phyloP scores from a whole-genome alignment of 2,888 invertebrate genomes.

The Polylopha cassiicola region DNA sequence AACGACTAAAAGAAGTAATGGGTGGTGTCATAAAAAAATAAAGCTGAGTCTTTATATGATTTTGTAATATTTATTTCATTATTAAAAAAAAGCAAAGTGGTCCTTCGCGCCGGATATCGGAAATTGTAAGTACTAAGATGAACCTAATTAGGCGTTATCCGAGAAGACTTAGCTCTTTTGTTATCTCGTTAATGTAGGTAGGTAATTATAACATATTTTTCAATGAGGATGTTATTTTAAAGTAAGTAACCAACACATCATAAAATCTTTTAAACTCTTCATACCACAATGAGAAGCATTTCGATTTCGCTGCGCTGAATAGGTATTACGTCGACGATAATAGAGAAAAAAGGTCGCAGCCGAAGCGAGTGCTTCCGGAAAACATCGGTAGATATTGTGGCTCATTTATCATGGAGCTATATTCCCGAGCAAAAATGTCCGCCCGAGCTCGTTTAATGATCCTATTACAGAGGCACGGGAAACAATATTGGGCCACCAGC shows the following conservation, averaged over 20 bases:
- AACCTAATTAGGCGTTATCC: too few species aligned
- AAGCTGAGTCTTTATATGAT: too few species aligned
- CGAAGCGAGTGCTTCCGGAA: slow-evolving; percentile 14
- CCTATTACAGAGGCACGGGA: slow-evolving; percentile 38
- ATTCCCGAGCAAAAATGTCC: slow-evolving; percentile 35
- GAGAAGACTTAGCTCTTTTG: too few species aligned
- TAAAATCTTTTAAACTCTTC: too few species aligned
- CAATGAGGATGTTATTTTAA: too few species aligned
- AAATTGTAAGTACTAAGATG: too few species aligned
- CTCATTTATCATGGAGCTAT: slow-evolving; percentile 38
- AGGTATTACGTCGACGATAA: slow-evolving; percentile 1
- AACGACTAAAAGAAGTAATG: slow-evolving; percentile 38
- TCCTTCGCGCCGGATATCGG: too few species aligned
- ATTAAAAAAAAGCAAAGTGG: too few species aligned
- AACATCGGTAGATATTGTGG: slow-evolving; percentile 37
- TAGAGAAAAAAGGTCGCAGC: slow-evolving; percentile 12
- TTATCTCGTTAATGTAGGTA: too few species aligned
- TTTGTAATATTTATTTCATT: too few species aligned
- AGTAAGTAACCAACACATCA: too few species aligned
- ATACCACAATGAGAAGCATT: slow-evolving; percentile 3
- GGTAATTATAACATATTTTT: too few species aligned
- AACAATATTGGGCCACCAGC: slow-evolving; percentile 35
- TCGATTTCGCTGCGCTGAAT: slow-evolving; percentile 1
- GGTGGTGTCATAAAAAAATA: slow-evolving; percentile 8
- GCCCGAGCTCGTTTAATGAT: slow-evolving; percentile 37